Base-by-base conservation (phyloP, 2,888 invertebrate species). In the Atethmia centrago region DNA sequence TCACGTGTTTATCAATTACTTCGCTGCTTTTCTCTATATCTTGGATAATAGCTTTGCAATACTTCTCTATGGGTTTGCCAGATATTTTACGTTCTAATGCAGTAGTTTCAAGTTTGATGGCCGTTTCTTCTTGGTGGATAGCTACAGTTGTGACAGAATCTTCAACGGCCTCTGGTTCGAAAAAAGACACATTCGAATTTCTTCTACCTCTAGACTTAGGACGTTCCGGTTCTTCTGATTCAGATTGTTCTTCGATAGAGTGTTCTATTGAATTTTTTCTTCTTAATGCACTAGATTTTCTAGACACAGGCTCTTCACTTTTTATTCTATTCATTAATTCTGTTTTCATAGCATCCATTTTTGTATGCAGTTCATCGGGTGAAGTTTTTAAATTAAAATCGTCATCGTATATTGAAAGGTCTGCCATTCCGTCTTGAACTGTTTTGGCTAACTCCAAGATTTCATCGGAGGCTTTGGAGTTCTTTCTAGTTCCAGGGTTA, bases 371-470 rank as follows among this genome's bases (percentile, higher is more conserved):
- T 78, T 94, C 95, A 16, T 90, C 90, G 0, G 94, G 91, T 0
- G 90, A 74, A 45, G 90, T 88, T 70, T 89, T 88, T 3, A 89
- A 86, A 59, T 90, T 90, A 7, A 92, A 78, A 16, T 93, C 92
- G 0, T 95, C 93, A 53, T 95, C 95, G 61, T 90, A 93, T 55
- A 96, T 93, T 5, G 94, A 91, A 36, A 96, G 91, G 51, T 96
- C 95, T 2, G 97, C 96, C 92, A 97, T 95, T 40, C 97, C 96
- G 56, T 97, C 96, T 92, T 96, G 97, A 0, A 97, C 96, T 28
- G 95, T 96, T 90, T 97, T 97, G 1, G 96, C 96, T 16, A 97
- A 92, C 64, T 96, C 96, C 58, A 94, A 90, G 12, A 97, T 93
- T 25, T 95, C 95, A n/a, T 95, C 96, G 2, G 94, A 91, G 7